Percentiles rank a stretch among this genome's conserved stretches.
Evolutionary conservation across 2,888 invertebrate genomes (phyloP).

Genomic region (Cataglyphis cursor): DNA sequence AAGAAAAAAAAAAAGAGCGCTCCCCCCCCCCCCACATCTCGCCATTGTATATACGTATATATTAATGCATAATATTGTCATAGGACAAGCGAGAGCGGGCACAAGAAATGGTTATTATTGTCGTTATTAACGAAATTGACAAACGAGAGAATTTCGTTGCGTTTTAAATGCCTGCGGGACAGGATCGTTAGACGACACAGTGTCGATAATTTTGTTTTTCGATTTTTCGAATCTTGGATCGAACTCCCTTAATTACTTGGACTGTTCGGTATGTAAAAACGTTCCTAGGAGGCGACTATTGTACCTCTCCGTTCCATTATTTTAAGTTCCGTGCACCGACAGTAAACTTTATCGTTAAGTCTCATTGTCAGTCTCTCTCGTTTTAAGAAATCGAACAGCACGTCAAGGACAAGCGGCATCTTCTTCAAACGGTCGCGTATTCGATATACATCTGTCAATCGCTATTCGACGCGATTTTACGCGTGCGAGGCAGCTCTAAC

Average conservation of each 20-base stretch:
- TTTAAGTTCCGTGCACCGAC: conserved; percentile 34
- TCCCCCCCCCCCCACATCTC: conserved; percentile 6
- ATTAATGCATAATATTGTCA: conserved; percentile 38
- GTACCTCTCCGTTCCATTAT: conserved; percentile 24
- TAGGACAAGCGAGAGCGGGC: conserved; percentile 27
- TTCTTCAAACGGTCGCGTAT: conserved; percentile 18
- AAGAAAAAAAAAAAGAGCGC: conserved; percentile 27
- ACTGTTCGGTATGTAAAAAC: conserved; percentile 24
- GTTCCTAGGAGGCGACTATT: conserved; percentile 30
- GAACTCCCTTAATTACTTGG: conserved; percentile 30
- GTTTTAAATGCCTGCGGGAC: conserved; percentile 60
- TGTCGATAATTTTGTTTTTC: conserved; percentile 19
- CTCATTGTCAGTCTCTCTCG: conserved; percentile 16
- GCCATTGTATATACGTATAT: conserved; percentile 50
- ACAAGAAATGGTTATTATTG: conserved; percentile 22
- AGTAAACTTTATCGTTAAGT: conserved; percentile 26
- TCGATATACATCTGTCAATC: conserved; percentile 27
- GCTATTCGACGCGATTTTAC: neutral
- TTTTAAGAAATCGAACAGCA: conserved; percentile 24
- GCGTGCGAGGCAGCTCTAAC: conserved; percentile 28
- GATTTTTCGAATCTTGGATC: conserved; percentile 5
- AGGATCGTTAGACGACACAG: conserved; percentile 46
- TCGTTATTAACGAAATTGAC: conserved; percentile 26
- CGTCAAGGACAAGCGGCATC: conserved; percentile 21
- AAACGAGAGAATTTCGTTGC: conserved; percentile 37